Base-by-base conservation (phyloP, 2,797 vertebrate genomes). In the Pyrrhura leucotis region DNA sequence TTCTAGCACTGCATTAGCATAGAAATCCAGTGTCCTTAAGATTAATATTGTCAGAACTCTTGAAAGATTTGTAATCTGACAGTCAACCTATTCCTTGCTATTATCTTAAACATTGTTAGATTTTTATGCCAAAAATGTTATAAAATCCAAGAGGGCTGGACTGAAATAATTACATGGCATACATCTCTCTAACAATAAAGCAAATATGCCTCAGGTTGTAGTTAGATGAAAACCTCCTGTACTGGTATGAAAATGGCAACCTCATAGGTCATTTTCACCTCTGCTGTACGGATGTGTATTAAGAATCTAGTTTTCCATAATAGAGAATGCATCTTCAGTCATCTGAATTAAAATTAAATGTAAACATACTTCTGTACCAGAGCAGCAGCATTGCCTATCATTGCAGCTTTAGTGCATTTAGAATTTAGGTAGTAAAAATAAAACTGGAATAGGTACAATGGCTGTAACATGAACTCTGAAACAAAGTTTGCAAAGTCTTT, bases 51-150 rank as follows among this genome's bases (percentile, higher is more conserved):
- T 82, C 48, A 61, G 51, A 93, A 73, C 20, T 56, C 45, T 80
- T 76, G 26, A 59, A 93, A 29, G 53, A 51, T 79, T 89, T 96
- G 13, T 82, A 85, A 81, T 91, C 63, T 75, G 79, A 89, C 37
- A 86, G 42, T 50, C 62, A 83, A 84, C 26, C 17, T 47, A 40
- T 37, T 20, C 51, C 19, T 44, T 81, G 29, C 72, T 88, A 80
- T 42, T 73, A 88, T 54, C 54, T 73, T 86, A 58, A 81, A 77
- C 10, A 12, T 9, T 59, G 47, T 44, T 71, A 81, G n/a, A 78
- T 81, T 73, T 78, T 74, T 51, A 62, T 89, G 16, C 58, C 50
- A 62, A 76, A 94, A 83, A 21, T 33, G 26, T 62, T 88, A 21
- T 10, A 85, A 91, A 84, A 67, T 21, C 31, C 66, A 44, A 56